Evolutionary conservation across 2,797 vertebrate genomes (phyloP).

Genomic region (Dicrostonyx torquatus): DNA sequence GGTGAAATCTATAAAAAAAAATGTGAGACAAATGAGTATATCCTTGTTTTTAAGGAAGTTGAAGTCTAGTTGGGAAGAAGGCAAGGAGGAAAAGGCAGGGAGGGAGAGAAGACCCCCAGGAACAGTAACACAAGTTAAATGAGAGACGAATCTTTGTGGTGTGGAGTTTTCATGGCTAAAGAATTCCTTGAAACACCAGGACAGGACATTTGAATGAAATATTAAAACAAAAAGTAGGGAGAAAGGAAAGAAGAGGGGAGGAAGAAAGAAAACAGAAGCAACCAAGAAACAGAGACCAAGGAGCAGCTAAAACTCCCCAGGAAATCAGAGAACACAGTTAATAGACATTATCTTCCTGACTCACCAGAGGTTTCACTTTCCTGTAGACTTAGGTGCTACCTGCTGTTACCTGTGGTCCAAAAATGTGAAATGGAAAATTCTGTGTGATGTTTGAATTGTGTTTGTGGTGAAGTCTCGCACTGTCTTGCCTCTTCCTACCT

Average conservation of each 20-base stretch:
- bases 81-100: neutral
- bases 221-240: neutral
- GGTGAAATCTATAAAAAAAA: neutral
- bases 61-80: constrained; percentile 5
- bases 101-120: neutral
- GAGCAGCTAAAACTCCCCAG: neutral
- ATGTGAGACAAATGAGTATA: neutral
- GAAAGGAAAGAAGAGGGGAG: neutral
- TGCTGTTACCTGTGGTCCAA: no score
- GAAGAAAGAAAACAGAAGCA: neutral
- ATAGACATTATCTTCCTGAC: no score
- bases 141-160: neutral
- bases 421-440: neutral
- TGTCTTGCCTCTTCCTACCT: neutral
- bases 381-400: neutral
- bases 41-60: constrained; percentile 38
- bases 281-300: neutral
- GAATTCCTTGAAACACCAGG: neutral
- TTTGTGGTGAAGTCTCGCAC: neutral
- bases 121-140: neutral
- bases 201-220: neutral
- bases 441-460: neutral
- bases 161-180: neutral
- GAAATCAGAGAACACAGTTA: neutral
- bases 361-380: neutral